These are phyloP conservation scores for Eumaeus atala DNA, from an alignment of 1,140 invertebrate species.

Conservation along the genomic window DNA sequence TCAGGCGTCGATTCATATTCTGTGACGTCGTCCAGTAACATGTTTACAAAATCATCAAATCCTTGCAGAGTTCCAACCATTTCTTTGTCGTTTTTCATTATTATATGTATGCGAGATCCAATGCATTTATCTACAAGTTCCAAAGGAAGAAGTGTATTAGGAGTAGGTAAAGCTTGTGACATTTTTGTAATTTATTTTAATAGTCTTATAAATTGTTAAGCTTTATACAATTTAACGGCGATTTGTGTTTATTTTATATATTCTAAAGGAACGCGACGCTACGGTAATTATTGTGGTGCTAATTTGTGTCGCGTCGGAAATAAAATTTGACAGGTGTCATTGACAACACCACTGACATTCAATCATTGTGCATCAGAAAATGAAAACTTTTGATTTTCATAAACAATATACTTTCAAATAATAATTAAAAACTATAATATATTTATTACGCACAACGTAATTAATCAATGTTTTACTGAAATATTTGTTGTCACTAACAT, in stretches of 20 bases:
- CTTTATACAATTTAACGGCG: not conserved
- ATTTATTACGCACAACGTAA: too few species aligned
- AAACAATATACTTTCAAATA: too few species aligned
- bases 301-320: not conserved
- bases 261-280: not conserved
- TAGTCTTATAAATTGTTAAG: not conserved
- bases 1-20: slow-evolving; percentile 97
- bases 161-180: slow-evolving; percentile 58
- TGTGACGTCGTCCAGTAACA: slow-evolving; percentile 94
- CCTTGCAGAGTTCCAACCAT: slow-evolving; percentile 98
- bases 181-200: too few species aligned
- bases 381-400: too few species aligned
- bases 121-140: slow-evolving; percentile 99
- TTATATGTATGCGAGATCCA: slow-evolving; percentile 98
- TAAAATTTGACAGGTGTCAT: too few species aligned
- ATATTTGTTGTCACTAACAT: too few species aligned
- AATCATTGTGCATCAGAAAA: too few species aligned
- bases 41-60: slow-evolving; percentile 99
- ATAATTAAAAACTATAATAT: too few species aligned
- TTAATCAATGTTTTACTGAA: too few species aligned
- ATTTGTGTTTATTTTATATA: not conserved
- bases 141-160: slow-evolving; percentile 62
- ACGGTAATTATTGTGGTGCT: not conserved
- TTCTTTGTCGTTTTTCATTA: slow-evolving; percentile 99
- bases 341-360: too few species aligned